phyloP scores from a whole-genome alignment of 2,797 vertebrate genomes.

The Danio tinwini region DNA sequence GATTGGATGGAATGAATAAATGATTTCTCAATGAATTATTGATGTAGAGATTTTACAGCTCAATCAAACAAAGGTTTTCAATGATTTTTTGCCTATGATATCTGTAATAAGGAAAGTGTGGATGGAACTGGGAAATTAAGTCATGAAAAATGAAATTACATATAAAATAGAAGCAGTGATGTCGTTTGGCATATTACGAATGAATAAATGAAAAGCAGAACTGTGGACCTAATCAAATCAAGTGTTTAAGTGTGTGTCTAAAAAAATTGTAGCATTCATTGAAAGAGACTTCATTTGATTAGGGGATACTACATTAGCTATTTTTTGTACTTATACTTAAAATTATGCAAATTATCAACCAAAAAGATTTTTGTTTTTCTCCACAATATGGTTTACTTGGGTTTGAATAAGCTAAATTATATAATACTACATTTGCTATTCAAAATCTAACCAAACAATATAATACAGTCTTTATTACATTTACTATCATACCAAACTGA shows the following conservation, averaged over 20 bases:
- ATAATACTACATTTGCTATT: background rate
- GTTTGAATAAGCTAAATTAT: too few relatives aligned
- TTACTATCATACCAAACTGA: background rate
- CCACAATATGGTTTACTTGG: too few relatives aligned
- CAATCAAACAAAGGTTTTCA: background rate
- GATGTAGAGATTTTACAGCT: conserved; percentile 16
- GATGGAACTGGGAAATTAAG: too few relatives aligned
- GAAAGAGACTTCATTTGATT: too few relatives aligned
- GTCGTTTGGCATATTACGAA: too few relatives aligned
- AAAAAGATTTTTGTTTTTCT: background rate
- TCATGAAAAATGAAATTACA: too few relatives aligned
- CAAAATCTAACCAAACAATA: background rate
- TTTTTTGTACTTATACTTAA: background rate
- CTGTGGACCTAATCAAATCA: too few relatives aligned
- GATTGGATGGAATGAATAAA: background rate
- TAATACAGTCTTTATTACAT: background rate
- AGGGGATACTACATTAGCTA: background rate
- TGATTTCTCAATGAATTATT: conserved; percentile 31
- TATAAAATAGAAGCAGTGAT: too few relatives aligned
- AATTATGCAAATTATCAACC: background rate
- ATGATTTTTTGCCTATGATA: background rate
- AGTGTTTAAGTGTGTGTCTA: too few relatives aligned
- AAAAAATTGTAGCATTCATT: too few relatives aligned
- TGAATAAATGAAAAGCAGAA: too few relatives aligned
- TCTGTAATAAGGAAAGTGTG: too few relatives aligned